phyloP scores from a whole-genome alignment of 2,888 invertebrate genomes.

The Drepanosiphum platanoidis region DNA sequence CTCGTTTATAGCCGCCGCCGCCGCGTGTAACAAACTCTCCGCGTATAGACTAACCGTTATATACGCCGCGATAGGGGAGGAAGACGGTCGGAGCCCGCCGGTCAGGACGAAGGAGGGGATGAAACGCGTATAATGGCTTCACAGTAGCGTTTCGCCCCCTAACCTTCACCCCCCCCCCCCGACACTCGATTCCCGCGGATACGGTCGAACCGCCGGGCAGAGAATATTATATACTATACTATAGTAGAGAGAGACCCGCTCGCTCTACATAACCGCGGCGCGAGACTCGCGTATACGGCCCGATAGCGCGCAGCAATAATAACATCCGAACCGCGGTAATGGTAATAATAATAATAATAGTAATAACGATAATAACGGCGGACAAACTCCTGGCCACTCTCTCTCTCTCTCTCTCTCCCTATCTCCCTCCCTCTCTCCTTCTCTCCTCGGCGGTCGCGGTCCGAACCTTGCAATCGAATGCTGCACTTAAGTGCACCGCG shows the following conservation, averaged over 20 bases:
- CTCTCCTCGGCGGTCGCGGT: too few species aligned
- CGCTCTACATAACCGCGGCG: neutral
- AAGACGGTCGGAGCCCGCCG: neutral
- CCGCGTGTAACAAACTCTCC: conserved; percentile 1
- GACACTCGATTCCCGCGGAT: neutral
- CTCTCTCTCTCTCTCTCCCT: too few species aligned
- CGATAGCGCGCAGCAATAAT: too few species aligned
- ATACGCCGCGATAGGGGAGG: neutral
- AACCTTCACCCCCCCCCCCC: neutral
- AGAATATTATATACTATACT: too few species aligned
- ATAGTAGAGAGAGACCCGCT: too few species aligned
- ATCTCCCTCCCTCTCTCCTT: too few species aligned
- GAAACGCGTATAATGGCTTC: neutral
- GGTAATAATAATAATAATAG: conserved; percentile 33
- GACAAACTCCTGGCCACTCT: too few species aligned
- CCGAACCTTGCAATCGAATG: too few species aligned
- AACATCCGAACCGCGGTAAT: conserved; percentile 13
- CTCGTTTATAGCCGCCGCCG: conserved; percentile 7
- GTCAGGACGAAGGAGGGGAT: neutral
- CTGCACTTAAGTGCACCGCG: too few species aligned
- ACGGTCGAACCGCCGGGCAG: too few species aligned
- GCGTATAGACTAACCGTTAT: neutral
- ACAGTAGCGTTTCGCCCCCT: neutral
- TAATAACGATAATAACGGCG: conserved; percentile 1
- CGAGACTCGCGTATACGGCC: conserved; percentile 22